Percentiles rank a stretch among this genome's conserved stretches.
Conservation (phyloP, 2,888 invertebrate species). For the Malachius bipustulatus region DNA sequence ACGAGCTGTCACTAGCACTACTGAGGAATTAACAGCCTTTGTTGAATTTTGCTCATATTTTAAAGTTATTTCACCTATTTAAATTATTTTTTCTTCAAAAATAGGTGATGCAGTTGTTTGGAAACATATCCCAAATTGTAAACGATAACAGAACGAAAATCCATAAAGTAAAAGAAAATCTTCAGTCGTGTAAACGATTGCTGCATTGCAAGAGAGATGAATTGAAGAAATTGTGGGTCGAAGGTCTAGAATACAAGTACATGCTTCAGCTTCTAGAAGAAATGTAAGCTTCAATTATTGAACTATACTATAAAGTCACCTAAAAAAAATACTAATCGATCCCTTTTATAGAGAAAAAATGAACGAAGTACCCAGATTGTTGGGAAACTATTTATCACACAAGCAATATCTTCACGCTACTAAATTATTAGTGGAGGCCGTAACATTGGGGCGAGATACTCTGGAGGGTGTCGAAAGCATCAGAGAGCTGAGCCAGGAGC, state of each 20-base stretch:
- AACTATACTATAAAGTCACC: constrained; percentile 7
- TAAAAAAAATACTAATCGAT: too few species aligned
- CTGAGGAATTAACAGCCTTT: too few species aligned
- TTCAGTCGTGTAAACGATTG: constrained; percentile 72
- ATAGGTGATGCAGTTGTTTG: constrained; percentile 54
- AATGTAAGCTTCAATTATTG: constrained; percentile 53
- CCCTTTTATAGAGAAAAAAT: constrained; percentile 71
- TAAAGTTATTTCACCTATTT: too few species aligned
- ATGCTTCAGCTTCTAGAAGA: constrained; percentile 79
- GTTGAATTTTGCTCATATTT: too few species aligned
- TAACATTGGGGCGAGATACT: constrained; percentile 54
- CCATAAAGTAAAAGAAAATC: constrained; percentile 64
- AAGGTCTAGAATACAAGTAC: constrained; percentile 92
- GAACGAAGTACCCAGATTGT: constrained; percentile 57
- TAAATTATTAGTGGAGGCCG: constrained; percentile 62
- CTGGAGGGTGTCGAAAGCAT: constrained; percentile 76
- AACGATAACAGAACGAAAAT: constrained; percentile 65
- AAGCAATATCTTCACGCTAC: constrained; percentile 81
- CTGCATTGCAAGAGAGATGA: constrained; percentile 87
- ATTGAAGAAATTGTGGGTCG: constrained; percentile 84
- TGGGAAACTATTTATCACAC: constrained; percentile 50
- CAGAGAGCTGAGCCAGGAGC: constrained; percentile 62
- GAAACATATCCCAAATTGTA: constrained; percentile 63
- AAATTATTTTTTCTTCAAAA: constrained; percentile 13
- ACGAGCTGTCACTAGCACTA: too few species aligned